Conservation (phyloP, 2,888 invertebrate species). For the Hartigia nigra region DNA sequence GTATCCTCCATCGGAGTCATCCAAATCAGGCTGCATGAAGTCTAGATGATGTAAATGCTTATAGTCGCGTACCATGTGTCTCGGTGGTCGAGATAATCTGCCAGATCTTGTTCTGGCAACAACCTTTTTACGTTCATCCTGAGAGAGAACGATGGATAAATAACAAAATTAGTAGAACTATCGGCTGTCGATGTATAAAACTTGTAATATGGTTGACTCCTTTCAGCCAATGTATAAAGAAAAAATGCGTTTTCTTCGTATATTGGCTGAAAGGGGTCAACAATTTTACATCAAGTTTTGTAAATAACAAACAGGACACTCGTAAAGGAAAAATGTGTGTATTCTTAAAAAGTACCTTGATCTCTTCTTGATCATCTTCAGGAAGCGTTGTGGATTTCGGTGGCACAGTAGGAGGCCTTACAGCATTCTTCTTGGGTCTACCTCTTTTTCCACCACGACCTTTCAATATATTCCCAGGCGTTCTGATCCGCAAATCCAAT, state of each 20-base stretch:
- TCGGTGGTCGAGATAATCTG: constrained; percentile 71
- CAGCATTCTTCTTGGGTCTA: constrained; percentile 54
- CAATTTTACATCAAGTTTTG: too few relatives aligned
- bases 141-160: constrained; percentile 1
- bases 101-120: constrained; percentile 70
- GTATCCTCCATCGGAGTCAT: constrained; percentile 72
- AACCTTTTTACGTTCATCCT: constrained; percentile 68
- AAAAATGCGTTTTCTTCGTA: too few relatives aligned
- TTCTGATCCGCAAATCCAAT: constrained; percentile 52
- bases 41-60: constrained; percentile 70
- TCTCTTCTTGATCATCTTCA: constrained; percentile 55
- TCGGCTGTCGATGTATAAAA: too few relatives aligned
- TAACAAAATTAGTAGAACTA: too few relatives aligned
- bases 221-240: too few relatives aligned
- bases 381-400: constrained; percentile 40
- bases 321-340: neutral
- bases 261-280: too few relatives aligned
- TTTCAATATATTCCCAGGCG: constrained; percentile 49
- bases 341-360: constrained; percentile 40
- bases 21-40: constrained; percentile 69
- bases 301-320: neutral
- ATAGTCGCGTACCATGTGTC: constrained; percentile 73
- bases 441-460: constrained; percentile 55
- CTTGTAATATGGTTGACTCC: too few relatives aligned
- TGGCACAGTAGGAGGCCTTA: constrained; percentile 38